Conservation (phyloP, 1,140 invertebrate genomes). For the Drosophila ogumai region DNA sequence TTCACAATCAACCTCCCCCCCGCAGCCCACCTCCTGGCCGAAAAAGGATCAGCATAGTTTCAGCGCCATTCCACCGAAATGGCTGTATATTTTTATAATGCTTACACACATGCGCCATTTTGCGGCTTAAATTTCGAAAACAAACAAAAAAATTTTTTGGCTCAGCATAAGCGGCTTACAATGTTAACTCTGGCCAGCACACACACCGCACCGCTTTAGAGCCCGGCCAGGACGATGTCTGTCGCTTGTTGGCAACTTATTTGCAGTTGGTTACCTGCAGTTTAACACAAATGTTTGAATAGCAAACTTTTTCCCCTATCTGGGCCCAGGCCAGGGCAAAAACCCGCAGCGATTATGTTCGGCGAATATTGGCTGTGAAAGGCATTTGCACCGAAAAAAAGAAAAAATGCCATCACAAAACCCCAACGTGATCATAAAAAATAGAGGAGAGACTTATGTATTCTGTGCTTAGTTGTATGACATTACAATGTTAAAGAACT, state of each 20-base stretch:
- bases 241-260: constrained; percentile 62
- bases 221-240: constrained; percentile 3
- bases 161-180: constrained; percentile 78
- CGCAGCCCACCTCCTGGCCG: not conserved
- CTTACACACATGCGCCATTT: constrained; percentile 71
- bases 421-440: not conserved
- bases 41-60: constrained; percentile 46
- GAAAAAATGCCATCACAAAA: too few species aligned
- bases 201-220: not conserved
- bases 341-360: constrained; percentile 31
- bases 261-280: constrained; percentile 78
- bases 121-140: constrained; percentile 77
- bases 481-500: not conserved
- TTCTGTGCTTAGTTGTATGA: too few species aligned
- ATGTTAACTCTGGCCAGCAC: constrained; percentile 61
- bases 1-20: not conserved
- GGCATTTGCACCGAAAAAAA: not conserved
- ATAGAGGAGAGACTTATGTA: not conserved
- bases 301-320: constrained; percentile 50
- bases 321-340: constrained; percentile 4
- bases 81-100: constrained; percentile 64
- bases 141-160: constrained; percentile 74
- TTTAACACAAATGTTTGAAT: constrained; percentile 77
- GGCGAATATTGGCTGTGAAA: constrained; percentile 26
- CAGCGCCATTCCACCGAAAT: constrained; percentile 36